Base-by-base conservation (phyloP, 2,888 invertebrate species). In the Volucella zonaria region DNA sequence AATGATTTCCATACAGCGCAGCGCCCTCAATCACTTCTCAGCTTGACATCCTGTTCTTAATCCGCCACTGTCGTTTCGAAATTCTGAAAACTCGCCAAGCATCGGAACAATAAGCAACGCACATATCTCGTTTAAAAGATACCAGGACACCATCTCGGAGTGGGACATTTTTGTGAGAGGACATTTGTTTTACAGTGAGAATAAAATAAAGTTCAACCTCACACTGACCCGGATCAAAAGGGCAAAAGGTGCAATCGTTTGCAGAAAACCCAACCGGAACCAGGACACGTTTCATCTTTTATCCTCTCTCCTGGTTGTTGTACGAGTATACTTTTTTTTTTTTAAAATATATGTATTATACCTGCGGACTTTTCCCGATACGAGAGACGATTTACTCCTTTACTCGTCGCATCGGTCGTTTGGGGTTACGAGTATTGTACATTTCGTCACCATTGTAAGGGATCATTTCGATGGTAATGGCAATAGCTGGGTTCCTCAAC, bases 161-260 rank as follows among this genome's bases (percentile, higher is more conserved):
- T 8, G 38, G 42, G 43, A 12, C 40, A 31, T 31, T 31, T 31
- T 52, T 49, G 12, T 51, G 51, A 10, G 9, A 18, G 59, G 58
- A 49, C 40, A 73, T 79, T 79, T 67, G 75, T 68, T 80, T 68
- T 42, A 75, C 51, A 66, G 11, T 18, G 49, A 75, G 31, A 75
- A 62, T 61, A 80, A 73, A 61, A 61, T 61, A 62, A 66, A 66
- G 31, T 52, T 14, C 42, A 78, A 11, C 64, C 64, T 52, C 14
- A 38, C 59, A 49, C 15, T 45, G n/a, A 43, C 70, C 62, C 52
- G 58, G 76, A 62, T 31, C 31, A 58, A 64, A 81, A 62, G 51
- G 51, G 61, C 49, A 51, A 51, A 70, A 75, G 76, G 67, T 78
- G 68, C 52, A 18, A 62, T 38, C 70, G 54, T 77, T 49, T 62